Evolutionary conservation across 2,797 vertebrate genomes (phyloP).

Genomic region (Furcifer pardalis): DNA sequence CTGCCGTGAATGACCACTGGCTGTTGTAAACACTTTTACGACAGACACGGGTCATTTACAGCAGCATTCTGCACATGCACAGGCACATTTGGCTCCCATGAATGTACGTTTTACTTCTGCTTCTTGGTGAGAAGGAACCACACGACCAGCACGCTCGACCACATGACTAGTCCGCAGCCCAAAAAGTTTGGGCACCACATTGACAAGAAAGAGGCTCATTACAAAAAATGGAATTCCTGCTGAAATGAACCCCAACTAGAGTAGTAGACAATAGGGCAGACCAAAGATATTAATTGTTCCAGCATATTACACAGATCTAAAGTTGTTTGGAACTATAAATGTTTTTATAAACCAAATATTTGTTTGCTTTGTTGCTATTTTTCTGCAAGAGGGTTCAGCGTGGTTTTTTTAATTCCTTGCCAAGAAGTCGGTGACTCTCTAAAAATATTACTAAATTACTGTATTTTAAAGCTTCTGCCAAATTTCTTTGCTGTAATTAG

Average conservation of each 20-base stretch:
- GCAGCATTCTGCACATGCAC: no score
- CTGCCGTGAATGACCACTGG: no score
- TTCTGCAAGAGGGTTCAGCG: no score
- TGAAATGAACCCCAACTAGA: not conserved
- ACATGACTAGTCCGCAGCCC: no score
- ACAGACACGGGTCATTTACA: no score
- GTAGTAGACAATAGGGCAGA: not conserved
- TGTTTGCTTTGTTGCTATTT: not conserved
- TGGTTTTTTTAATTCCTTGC: constrained; percentile 51
- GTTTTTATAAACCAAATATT: not conserved
- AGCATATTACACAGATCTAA: not conserved
- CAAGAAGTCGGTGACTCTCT: constrained; percentile 28
- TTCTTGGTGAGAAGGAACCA: no score
- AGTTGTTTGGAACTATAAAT: not conserved
- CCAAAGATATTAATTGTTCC: not conserved
- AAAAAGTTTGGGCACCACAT: no score
- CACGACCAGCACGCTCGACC: no score
- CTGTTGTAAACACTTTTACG: no score
- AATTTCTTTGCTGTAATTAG: constrained; percentile 21
- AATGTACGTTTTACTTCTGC: no score
- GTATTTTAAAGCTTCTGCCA: constrained; percentile 18
- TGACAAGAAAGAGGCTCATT: constrained; percentile 54
- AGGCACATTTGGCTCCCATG: no score
- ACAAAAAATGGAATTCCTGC: constrained; percentile 23
- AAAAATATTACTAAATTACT: constrained; percentile 13